These are phyloP conservation scores for Paradoxurus hermaphroditus DNA, from an alignment of 2,113 vertebrate genomes.

Conservation along the genomic window DNA sequence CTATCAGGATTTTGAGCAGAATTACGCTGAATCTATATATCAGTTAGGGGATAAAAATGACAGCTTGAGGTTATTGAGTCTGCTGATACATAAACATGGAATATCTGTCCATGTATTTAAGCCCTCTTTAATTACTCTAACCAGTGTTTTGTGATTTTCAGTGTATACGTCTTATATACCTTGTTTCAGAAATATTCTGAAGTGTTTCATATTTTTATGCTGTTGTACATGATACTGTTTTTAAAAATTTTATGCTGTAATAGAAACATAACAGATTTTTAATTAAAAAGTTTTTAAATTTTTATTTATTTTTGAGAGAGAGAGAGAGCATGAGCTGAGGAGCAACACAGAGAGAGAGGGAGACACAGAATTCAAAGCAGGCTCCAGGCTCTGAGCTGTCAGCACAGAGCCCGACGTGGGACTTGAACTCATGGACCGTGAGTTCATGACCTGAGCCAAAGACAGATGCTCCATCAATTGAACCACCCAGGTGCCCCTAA, in stretches of 20 bases:
- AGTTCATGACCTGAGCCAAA: too few species aligned
- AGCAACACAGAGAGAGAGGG: too few species aligned
- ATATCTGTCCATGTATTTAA: background rate
- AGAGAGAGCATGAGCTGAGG: too few species aligned
- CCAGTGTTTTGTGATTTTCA: background rate
- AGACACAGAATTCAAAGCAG: too few species aligned
- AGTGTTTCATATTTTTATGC: background rate
- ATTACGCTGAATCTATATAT: background rate
- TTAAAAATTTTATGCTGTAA: background rate
- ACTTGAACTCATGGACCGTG: too few species aligned
- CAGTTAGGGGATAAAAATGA: background rate
- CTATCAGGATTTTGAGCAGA: background rate
- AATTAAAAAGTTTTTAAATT: background rate
- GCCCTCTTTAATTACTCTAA: background rate
- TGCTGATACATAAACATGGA: background rate
- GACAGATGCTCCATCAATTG: too few species aligned
- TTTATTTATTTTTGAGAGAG: too few species aligned
- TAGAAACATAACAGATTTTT: background rate
- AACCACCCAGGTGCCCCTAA: too few species aligned
- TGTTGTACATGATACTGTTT: background rate
- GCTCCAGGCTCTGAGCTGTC: too few species aligned
- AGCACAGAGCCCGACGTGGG: too few species aligned
- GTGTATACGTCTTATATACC: background rate
- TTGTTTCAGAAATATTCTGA: background rate
- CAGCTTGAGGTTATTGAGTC: background rate